A percentile compares a stretch with the other conserved stretches of the same genome.
Evolutionary conservation across 2,113 vertebrate species (phyloP).

Genomic region (Physeter macrocephalus): DNA sequence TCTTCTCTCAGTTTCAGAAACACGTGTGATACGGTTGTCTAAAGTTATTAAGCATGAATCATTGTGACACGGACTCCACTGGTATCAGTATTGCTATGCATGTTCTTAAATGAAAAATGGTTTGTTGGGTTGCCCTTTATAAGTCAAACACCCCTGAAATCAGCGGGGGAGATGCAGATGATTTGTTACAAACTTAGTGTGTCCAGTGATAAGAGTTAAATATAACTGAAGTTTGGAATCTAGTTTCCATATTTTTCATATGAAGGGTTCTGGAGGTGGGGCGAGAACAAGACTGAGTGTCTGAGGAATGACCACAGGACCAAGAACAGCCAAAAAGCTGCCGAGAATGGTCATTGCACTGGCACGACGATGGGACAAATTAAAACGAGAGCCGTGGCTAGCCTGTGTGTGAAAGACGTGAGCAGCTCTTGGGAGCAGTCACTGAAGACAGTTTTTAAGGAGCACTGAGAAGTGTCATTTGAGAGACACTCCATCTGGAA

Average conservation of each 20-base stretch:
- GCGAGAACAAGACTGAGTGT: neutral
- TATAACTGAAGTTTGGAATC: neutral
- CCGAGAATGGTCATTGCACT: neutral
- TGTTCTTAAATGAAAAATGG: neutral
- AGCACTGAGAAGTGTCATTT: neutral
- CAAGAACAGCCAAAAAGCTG: neutral
- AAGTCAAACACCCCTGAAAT: neutral
- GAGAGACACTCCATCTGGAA: neutral
- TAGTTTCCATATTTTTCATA: neutral
- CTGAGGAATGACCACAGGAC: neutral
- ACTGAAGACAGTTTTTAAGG: neutral
- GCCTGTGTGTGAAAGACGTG: neutral
- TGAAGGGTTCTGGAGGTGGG: neutral
- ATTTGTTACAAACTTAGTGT: neutral
- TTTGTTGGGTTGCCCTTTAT: neutral
- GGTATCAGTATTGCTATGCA: neutral
- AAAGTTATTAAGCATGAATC: neutral
- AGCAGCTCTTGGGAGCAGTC: neutral
- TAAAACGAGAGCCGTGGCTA: neutral
- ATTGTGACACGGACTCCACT: neutral
- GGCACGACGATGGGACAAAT: neutral
- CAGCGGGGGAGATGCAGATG: neutral
- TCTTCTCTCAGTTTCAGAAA: neutral
- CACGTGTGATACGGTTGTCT: neutral
- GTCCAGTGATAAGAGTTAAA: neutral